A percentile compares a stretch with the other conserved stretches of the same genome.
These are phyloP conservation scores for Synodontis membranacea DNA, from an alignment of 2,113 vertebrate species.

Conservation along the genomic window DNA sequence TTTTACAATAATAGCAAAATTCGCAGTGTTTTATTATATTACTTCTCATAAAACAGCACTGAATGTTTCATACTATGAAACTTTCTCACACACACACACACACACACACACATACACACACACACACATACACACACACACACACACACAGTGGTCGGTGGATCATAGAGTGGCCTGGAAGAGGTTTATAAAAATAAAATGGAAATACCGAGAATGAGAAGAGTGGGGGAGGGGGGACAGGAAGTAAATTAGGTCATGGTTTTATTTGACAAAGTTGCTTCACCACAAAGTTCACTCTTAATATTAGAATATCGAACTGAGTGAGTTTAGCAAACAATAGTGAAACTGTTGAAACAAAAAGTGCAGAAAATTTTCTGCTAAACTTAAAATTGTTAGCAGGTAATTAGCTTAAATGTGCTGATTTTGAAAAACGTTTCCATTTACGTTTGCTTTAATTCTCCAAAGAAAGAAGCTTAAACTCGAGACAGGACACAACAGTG, in stretches of 20 bases:
- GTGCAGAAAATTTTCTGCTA: not conserved
- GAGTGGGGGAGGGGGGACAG: not conserved
- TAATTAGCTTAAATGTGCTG: not conserved
- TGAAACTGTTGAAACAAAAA: too few species aligned
- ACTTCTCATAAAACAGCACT: not conserved
- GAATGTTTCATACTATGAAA: not conserved
- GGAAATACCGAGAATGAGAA: not conserved
- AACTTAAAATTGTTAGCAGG: not conserved
- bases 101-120: too few species aligned
- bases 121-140: too few species aligned
- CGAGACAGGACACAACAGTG: not conserved
- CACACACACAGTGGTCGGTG: not conserved
- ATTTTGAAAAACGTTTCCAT: not conserved
- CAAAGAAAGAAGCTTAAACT: not conserved
- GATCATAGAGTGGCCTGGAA: not conserved
- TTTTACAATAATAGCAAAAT: too few species aligned
- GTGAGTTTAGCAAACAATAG: not conserved
- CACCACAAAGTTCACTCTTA: not conserved
- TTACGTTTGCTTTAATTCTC: not conserved
- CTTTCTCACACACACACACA: too few species aligned
- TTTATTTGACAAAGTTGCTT: not conserved
- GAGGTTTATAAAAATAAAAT: not conserved
- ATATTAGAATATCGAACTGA: not conserved
- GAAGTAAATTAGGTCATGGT: slow-evolving; percentile 1
- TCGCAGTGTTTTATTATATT: not conserved